phyloP scores from a whole-genome alignment of 2,888 invertebrate genomes.

The Parascotia fuliginaria region DNA sequence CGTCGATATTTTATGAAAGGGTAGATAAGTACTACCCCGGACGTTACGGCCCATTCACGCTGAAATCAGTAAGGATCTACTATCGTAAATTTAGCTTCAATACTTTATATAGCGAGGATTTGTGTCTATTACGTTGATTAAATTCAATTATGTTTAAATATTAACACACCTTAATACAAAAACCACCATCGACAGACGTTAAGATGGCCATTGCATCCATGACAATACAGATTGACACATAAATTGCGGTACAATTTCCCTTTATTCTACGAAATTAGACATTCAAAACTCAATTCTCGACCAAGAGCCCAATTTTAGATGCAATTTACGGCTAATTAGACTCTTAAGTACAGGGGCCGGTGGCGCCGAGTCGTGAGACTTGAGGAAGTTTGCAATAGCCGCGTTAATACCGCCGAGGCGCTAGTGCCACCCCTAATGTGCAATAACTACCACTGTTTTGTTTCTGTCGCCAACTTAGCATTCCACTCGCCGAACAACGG shows the following conservation, averaged over 20 bases:
- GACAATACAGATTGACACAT: constrained; percentile 69
- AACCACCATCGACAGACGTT: constrained; percentile 39
- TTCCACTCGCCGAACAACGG: constrained; percentile 18
- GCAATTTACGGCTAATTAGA: constrained; percentile 82
- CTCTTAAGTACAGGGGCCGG: constrained; percentile 74
- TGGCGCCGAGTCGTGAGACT: constrained; percentile 48
- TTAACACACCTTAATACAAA: constrained; percentile 20
- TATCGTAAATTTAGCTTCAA: constrained; percentile 27
- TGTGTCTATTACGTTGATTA: background rate
- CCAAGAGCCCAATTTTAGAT: constrained; percentile 75
- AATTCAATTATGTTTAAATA: constrained; percentile 6
- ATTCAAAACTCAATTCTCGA: constrained; percentile 79
- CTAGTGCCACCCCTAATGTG: constrained; percentile 53
- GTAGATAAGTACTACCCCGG: too few species aligned
- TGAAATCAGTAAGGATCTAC: too few species aligned
- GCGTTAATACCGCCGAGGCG: constrained; percentile 57
- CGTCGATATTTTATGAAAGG: too few species aligned
- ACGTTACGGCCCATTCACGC: too few species aligned
- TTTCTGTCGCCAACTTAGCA: constrained; percentile 49
- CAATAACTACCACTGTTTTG: constrained; percentile 60
- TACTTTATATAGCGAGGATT: too few species aligned
- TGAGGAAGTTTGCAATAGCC: constrained; percentile 67
- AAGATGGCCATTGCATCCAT: constrained; percentile 42
- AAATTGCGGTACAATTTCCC: constrained; percentile 69
- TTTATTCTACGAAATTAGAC: constrained; percentile 78